Conservation (phyloP, 2,888 invertebrate species). For the Loripinus fragilis region DNA sequence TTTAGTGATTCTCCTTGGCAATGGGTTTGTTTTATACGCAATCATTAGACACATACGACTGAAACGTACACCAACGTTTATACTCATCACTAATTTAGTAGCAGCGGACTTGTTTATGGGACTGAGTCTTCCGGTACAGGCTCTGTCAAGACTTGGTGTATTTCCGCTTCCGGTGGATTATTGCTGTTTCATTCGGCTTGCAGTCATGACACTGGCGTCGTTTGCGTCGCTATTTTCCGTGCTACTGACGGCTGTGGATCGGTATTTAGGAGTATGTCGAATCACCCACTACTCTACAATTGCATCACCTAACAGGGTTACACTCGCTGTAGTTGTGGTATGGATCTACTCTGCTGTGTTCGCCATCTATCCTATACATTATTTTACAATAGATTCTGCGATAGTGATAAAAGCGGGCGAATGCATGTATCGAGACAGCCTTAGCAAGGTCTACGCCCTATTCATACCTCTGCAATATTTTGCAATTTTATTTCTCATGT, state of each 20-base stretch:
- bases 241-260: conserved; percentile 1
- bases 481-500: not conserved
- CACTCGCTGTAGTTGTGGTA: not conserved
- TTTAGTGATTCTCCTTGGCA: conserved; percentile 18
- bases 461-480: conserved; percentile 8
- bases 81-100: conserved; percentile 24
- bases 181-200: not conserved
- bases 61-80: not conserved
- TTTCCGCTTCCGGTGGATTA: not conserved
- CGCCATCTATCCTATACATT: conserved; percentile 6
- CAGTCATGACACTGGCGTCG: not conserved
- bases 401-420: not conserved
- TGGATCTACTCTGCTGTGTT: conserved; percentile 7
- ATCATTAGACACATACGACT: not conserved
- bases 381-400: conserved; percentile 8
- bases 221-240: conserved; percentile 5
- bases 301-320: not conserved
- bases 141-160: conserved; percentile 15
- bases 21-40: conserved; percentile 18
- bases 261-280: not conserved
- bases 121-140: conserved; percentile 1
- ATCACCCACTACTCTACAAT: not conserved
- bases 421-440: not conserved
- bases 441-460: not conserved
- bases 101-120: conserved; percentile 29